Evolutionary conservation across 2,797 vertebrate genomes (phyloP).

Genomic region (Nyctibius grandis): DNA sequence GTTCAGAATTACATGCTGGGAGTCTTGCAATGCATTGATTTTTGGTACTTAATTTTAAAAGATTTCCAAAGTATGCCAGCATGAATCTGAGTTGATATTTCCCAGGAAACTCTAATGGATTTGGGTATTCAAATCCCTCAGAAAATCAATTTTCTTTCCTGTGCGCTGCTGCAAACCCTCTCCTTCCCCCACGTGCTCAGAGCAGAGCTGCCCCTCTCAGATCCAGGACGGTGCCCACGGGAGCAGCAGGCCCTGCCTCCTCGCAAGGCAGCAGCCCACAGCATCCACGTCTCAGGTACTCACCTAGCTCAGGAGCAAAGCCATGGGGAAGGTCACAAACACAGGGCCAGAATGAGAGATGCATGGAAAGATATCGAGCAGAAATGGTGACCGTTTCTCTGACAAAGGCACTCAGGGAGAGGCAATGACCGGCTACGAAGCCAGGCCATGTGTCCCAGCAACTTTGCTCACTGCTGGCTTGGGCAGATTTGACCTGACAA

Average conservation of each 20-base stretch:
- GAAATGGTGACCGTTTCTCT: neutral
- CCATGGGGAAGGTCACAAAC: neutral
- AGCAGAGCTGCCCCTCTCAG: neutral
- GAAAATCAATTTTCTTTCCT: neutral
- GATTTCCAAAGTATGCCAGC: neutral
- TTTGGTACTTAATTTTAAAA: conserved; percentile 7
- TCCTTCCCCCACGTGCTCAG: fast-evolving
- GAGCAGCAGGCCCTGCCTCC: neutral
- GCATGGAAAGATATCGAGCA: neutral
- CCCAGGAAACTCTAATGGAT: conserved; percentile 1
- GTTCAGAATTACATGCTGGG: conserved; percentile 5
- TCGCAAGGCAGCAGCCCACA: neutral
- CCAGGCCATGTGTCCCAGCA: neutral
- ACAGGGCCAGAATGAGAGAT: neutral
- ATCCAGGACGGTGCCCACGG: fast-evolving
- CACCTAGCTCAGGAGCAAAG: neutral
- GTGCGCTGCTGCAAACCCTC: neutral
- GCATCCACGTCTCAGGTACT: neutral
- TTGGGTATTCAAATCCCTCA: neutral
- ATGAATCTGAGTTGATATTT: neutral
- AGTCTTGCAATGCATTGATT: neutral
- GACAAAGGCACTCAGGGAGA: neutral
- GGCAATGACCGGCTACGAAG: fast-evolving
- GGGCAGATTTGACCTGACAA: neutral
- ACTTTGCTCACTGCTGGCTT: neutral